phyloP scores from a whole-genome alignment of 2,797 vertebrate genomes.

The Falco columbarius region DNA sequence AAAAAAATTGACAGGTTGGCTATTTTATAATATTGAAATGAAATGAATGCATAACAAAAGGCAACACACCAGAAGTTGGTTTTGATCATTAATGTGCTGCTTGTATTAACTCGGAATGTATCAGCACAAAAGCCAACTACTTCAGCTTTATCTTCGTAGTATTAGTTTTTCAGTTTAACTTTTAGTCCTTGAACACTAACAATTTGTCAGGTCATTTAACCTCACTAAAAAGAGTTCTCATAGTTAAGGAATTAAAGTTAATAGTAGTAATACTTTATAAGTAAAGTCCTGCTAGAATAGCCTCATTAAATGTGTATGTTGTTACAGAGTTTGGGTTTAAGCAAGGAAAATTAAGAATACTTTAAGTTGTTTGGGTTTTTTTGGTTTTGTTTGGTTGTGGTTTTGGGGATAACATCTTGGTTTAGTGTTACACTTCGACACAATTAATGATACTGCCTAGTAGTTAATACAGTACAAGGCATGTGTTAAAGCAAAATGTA shows the following conservation, averaged over 20 bases:
- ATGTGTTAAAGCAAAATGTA: neutral
- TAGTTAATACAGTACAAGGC: neutral
- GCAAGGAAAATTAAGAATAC: neutral
- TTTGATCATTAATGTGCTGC: neutral
- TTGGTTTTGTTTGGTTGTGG: neutral
- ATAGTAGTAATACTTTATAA: neutral
- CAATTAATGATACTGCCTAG: neutral
- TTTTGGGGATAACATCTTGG: neutral
- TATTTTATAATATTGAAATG: neutral
- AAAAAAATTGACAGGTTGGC: neutral
- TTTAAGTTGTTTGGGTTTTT: neutral
- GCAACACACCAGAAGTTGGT: neutral
- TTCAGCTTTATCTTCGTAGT: neutral
- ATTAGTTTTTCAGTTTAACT: neutral
- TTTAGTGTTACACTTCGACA: neutral
- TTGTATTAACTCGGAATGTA: neutral
- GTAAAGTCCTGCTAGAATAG: neutral
- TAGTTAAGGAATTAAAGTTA: neutral
- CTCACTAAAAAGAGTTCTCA: neutral
- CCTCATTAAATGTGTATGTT: neutral
- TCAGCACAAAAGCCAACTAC: neutral
- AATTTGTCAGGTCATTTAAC: neutral
- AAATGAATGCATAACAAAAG: neutral
- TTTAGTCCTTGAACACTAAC: neutral
- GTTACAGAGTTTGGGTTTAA: neutral